These are phyloP conservation scores for Butastur rufipennis DNA, from an alignment of 2,113 vertebrate species.

Conservation along the genomic window DNA sequence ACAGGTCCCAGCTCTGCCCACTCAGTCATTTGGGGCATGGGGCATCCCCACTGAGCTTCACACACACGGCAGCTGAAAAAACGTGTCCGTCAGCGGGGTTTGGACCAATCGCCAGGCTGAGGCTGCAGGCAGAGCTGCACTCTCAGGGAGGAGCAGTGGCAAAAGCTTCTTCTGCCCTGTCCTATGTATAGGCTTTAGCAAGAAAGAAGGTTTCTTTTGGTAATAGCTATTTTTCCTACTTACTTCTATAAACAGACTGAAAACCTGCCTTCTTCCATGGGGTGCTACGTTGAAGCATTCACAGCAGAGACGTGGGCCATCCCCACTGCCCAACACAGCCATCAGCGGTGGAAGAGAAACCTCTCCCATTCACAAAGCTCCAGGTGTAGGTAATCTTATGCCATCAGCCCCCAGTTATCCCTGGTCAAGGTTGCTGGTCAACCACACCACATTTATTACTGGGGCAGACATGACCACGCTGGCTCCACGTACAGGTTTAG, in stretches of 20 bases:
- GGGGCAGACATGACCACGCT: fast-evolving
- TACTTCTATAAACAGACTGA: not conserved
- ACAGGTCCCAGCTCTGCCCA: not conserved
- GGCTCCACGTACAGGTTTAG: not conserved
- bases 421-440: not conserved
- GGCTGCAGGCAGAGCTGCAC: not conserved
- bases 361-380: not conserved
- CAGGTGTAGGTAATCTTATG: fast-evolving
- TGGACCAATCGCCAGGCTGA: not conserved
- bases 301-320: not conserved
- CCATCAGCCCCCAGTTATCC: not conserved
- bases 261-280: not conserved
- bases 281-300: not conserved
- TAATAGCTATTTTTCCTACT: not conserved
- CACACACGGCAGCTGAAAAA: fast-evolving
- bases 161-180: not conserved
- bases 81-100: not conserved
- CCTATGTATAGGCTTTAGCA: not conserved
- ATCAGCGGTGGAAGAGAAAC: not conserved
- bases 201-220: not conserved
- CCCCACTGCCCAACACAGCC: not conserved
- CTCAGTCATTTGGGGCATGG: fast-evolving
- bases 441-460: not conserved
- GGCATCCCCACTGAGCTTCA: not conserved
- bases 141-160: fast-evolving